Evolutionary conservation across 2,797 vertebrate species (phyloP), one percentile per base, ranked within the genome.

Genomic region (Aldrovandia affinis): DNA sequence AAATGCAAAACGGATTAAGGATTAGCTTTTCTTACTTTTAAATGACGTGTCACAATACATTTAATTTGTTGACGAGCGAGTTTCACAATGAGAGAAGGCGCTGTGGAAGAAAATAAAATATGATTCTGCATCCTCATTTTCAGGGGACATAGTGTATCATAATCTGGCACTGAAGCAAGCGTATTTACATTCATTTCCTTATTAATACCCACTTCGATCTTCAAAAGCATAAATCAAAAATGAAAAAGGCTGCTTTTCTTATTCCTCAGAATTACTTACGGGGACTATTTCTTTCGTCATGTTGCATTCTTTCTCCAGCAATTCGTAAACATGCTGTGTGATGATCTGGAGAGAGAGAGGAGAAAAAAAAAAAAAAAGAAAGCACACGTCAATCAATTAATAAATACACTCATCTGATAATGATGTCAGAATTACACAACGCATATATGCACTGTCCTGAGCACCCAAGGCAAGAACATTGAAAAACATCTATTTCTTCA

Each of bases 291-390:
- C 94, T 96, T 97, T 99, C 91, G 95, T 97, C 96, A 99, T 96
- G 92, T 96, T 96, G 94, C 97, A 99, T 90, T 97, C 96, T 44
- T 96, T 96, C 92, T 98, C 96, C 94, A 99, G 91, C 87, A 97
- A 95, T 87, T 98, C 96, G 89, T 99, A 99, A 89, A 99, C 94
- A 89, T 97, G 96, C 87, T 97, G 96, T 84, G 98, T 99, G 94
- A 99, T 97, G 90, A 99, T 99, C 98, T 99, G 93, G 54, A 87
- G 80, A 84, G 52, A 80, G 3, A 63, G 25, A 25, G 78, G 20
- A 59, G 82, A 86, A 78, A 86, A 87, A 83, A 22, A 91, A 91
- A 6, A 79, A 22, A 81, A 9, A 77, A 28, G 83, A n/a, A 90
- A 25, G 88, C n/a, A 86, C 36, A 86, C 1, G 68, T 85, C 55